A percentile compares a stretch with the other conserved stretches of the same genome.
Conservation (phyloP, 2,797 vertebrate species). For the Glyptemys insculpta region DNA sequence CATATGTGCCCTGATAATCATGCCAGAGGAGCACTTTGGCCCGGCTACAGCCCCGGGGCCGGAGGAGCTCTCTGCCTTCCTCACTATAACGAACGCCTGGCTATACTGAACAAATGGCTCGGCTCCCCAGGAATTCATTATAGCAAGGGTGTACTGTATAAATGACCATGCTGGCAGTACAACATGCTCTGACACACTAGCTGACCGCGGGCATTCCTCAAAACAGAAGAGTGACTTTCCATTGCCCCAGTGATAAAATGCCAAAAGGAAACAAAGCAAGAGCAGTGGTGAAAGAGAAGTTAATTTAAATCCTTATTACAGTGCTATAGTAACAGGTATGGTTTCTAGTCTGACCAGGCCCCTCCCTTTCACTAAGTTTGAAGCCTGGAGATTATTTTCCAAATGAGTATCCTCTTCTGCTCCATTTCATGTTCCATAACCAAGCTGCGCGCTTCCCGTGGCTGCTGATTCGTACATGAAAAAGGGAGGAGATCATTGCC, state of each 20-base stretch:
- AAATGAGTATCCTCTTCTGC: slow-evolving; percentile 45
- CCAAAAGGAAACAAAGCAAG: not conserved
- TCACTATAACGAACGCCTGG: not conserved
- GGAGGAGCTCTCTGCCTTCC: not conserved
- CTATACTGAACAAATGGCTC: not conserved
- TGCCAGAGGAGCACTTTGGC: not conserved
- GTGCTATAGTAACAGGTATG: not conserved
- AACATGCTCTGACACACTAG: not conserved
- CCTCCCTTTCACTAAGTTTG: no score
- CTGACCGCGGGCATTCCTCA: not conserved
- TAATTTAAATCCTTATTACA: not conserved
- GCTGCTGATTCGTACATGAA: slow-evolving; percentile 57
- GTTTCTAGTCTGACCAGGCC: not conserved
- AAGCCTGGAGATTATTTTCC: slow-evolving; percentile 33
- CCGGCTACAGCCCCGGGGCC: rapidly evolving
- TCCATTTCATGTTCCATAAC: slow-evolving; percentile 44
- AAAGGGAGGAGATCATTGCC: slow-evolving; percentile 30
- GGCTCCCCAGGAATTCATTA: not conserved
- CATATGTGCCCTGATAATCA: not conserved
- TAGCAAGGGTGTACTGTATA: not conserved
- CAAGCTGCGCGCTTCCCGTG: slow-evolving; percentile 22
- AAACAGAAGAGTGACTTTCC: not conserved
- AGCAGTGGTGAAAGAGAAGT: not conserved
- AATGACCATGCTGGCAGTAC: not conserved
- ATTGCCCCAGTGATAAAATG: not conserved